Evolutionary conservation across 2,888 invertebrate species (phyloP).

Genomic region (Subacronicta megacephala): DNA sequence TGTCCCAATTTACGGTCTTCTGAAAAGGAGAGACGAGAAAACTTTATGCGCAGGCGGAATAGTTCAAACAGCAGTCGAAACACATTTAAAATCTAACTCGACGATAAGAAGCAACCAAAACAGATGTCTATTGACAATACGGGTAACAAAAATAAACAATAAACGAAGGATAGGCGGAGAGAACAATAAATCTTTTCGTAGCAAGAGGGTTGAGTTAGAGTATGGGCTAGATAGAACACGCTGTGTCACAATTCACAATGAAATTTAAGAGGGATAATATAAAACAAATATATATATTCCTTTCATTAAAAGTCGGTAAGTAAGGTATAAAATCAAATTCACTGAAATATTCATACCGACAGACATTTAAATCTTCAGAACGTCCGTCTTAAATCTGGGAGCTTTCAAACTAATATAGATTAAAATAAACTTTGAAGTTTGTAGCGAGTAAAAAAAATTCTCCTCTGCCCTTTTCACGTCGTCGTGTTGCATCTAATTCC

Average conservation of each 20-base stretch:
- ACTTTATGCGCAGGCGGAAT: slow-evolving; percentile 47
- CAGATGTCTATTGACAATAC: slow-evolving; percentile 78
- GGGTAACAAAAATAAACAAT: slow-evolving; percentile 75
- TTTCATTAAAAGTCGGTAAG: neutral
- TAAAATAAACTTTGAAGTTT: slow-evolving; percentile 33
- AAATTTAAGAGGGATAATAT: slow-evolving; percentile 15
- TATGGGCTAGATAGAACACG: slow-evolving; percentile 4
- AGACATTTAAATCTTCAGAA: neutral
- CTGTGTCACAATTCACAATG: slow-evolving; percentile 14
- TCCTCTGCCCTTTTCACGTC: slow-evolving; percentile 26
- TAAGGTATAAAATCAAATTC: neutral
- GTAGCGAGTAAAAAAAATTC: slow-evolving; percentile 35
- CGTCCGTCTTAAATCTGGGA: slow-evolving; percentile 10
- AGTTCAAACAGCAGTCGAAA: slow-evolving; percentile 54
- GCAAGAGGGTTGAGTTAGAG: slow-evolving; percentile 44
- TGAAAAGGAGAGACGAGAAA: slow-evolving; percentile 62
- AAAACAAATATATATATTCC: slow-evolving; percentile 8
- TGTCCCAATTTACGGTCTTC: slow-evolving; percentile 59
- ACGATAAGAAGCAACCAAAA: slow-evolving; percentile 67
- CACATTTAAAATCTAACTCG: slow-evolving; percentile 57
- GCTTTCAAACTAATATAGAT: slow-evolving; percentile 32
- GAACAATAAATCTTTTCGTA: slow-evolving; percentile 69
- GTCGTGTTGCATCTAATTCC: slow-evolving; percentile 22
- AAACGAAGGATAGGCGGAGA: slow-evolving; percentile 61
- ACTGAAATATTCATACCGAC: neutral